These are phyloP conservation scores for Polietes domitor DNA, from an alignment of 2,888 invertebrate species.

Conservation along the genomic window DNA sequence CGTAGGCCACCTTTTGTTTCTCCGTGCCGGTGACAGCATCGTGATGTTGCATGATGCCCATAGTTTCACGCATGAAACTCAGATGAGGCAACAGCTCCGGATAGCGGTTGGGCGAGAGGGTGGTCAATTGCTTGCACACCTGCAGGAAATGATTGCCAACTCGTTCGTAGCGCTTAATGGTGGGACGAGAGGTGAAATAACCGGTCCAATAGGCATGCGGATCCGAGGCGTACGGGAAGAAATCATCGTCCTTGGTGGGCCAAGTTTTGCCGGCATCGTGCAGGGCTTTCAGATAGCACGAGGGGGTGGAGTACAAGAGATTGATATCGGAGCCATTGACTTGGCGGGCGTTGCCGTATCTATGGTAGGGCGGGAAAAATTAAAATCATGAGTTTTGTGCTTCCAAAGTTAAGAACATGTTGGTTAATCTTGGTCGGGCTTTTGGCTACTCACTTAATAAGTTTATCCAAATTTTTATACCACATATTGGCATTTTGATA, in stretches of 20 bases:
- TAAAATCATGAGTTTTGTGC: neutral
- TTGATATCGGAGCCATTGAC: constrained; percentile 86
- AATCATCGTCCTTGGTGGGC: constrained; percentile 90
- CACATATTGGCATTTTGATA: constrained; percentile 89
- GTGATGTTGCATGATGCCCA: constrained; percentile 92
- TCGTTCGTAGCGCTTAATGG: constrained; percentile 89
- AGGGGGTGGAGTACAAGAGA: constrained; percentile 92
- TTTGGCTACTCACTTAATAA: constrained; percentile 86
- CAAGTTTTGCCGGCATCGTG: constrained; percentile 86
- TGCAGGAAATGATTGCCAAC: constrained; percentile 89
- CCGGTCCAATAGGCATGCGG: constrained; percentile 96
- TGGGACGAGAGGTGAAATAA: constrained; percentile 91
- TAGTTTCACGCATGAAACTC: constrained; percentile 82
- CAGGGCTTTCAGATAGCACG: constrained; percentile 90
- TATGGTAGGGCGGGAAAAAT: constrained; percentile 54
- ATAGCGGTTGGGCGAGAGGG: constrained; percentile 82
- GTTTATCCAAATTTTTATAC: constrained; percentile 93
- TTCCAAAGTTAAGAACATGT: constrained; percentile 21
- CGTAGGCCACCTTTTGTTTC: constrained; percentile 92
- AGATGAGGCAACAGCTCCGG: constrained; percentile 72
- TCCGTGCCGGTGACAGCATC: constrained; percentile 93
- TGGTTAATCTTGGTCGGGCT: neutral
- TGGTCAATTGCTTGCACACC: constrained; percentile 88
- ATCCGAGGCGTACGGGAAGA: constrained; percentile 95
- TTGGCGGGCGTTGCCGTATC: constrained; percentile 78